Evolutionary conservation across 2,113 vertebrate genomes (phyloP), one percentile per base, ranked within the genome.

Genomic region (Ascaphus truei): DNA sequence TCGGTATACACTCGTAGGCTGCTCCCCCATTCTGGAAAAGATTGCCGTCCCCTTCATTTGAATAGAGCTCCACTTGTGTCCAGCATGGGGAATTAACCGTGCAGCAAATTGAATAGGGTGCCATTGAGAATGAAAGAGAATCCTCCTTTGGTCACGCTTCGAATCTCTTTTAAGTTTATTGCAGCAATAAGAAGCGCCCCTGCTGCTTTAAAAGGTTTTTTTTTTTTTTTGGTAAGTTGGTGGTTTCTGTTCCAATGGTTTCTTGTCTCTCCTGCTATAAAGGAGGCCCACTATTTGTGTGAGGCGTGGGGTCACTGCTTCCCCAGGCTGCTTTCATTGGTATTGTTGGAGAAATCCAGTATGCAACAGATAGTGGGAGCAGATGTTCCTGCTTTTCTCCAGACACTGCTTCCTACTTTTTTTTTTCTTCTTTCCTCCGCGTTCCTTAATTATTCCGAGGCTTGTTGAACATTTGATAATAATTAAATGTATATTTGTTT

Each of bases 311-410:
- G 79, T 82, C 79, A 80, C 61, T 71, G 71, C 77, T 80, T 77
- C 80, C 76, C 58, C 26, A 16, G 31, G 31, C 71, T 57, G 45
- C 76, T 78, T 82, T 82, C 83, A 77, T 82, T 82, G 63, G 71
- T 62, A 59, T 81, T 82, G 73, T 81, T 72, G 75, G 64, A 65
- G 69, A 71, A 75, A 80, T n/a, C n/a, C n/a, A n/a, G n/a, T 76
- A 68, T 71, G 73, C 73, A 68, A 72, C 77, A 72, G 74, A 83
- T 69, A 74, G 37, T 71, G 63, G 65, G 73, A 84, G 80, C 85
- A 85, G 82, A 82, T 80, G 82, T 72, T 71, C 68, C 4, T 58
- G 62, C 47, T 68, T 71, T 73, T 77, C 1, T 76, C 73, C 5
- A 0, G 68, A 71, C 50, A 69, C 73, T 41, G 66, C 75, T 68